Evolutionary conservation across 1,140 invertebrate genomes (phyloP).

Genomic region (Leptinotarsa defecta): DNA sequence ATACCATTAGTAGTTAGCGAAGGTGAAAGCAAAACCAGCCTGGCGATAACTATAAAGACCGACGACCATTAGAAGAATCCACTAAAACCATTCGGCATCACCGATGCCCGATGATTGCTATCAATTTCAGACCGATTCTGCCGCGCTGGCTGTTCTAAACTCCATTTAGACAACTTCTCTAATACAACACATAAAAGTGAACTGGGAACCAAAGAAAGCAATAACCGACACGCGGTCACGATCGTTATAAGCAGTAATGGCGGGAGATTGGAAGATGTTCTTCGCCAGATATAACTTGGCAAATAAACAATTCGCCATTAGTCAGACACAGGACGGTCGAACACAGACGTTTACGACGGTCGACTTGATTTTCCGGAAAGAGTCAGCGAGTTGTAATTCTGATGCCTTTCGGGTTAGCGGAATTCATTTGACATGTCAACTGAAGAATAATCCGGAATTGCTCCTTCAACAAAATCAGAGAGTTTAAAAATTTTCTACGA

Average conservation of each 20-base stretch:
- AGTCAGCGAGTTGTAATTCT: not conserved
- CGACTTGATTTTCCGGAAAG: too few species aligned
- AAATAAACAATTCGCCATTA: conserved; percentile 50
- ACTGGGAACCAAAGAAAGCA: conserved; percentile 42
- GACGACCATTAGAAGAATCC: conserved; percentile 23
- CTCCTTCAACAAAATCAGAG: too few species aligned
- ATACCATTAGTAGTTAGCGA: not conserved
- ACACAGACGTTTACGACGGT: not conserved
- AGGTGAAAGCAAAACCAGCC: conserved; percentile 4
- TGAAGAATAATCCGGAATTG: too few species aligned
- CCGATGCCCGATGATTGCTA: conserved; percentile 22
- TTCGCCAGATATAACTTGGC: conserved; percentile 37
- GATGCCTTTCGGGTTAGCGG: not conserved
- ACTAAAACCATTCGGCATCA: not conserved
- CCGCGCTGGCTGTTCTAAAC: conserved; percentile 30
- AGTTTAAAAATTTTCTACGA: too few species aligned
- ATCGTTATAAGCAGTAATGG: conserved; percentile 44
- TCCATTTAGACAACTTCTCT: conserved; percentile 42
- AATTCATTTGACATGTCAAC: not conserved
- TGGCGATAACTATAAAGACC: conserved; percentile 12
- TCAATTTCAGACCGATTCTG: conserved; percentile 21
- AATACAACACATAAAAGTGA: conserved; percentile 45
- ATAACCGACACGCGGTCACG: conserved; percentile 44
- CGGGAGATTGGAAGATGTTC: conserved; percentile 35
- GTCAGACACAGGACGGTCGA: conserved; percentile 30